Conservation (phyloP, 2,888 invertebrate species). For the Hyposoter didymator region DNA sequence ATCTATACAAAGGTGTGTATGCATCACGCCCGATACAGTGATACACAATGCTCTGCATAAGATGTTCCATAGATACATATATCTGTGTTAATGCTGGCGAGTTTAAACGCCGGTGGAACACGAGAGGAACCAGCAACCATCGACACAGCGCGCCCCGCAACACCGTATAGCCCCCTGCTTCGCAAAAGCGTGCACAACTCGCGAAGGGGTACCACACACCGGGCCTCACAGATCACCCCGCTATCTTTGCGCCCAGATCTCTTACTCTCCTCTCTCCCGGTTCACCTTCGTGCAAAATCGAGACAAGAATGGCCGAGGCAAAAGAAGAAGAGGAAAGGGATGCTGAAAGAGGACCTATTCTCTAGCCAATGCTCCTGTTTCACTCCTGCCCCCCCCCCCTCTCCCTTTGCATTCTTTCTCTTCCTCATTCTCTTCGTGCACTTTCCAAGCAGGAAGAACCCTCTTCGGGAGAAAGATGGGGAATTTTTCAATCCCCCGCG, state of each 20-base stretch:
- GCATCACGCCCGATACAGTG: not conserved
- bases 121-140: constrained; percentile 52
- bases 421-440: constrained; percentile 56
- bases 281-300: constrained; percentile 59
- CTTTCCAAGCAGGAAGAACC: constrained; percentile 37
- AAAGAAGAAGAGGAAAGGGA: constrained; percentile 28
- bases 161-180: constrained; percentile 65
- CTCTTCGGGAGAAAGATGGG: not conserved
- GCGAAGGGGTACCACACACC: constrained; percentile 83
- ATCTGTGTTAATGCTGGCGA: constrained; percentile 38
- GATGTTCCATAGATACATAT: constrained; percentile 23
- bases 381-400: constrained; percentile 62
- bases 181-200: constrained; percentile 79
- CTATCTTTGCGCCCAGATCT: constrained; percentile 82
- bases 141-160: constrained; percentile 17
- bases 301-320: constrained; percentile 21
- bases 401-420: constrained; percentile 55
- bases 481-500: constrained; percentile 20
- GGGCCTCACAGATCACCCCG: constrained; percentile 84
- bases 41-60: constrained; percentile 29
- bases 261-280: constrained; percentile 71
- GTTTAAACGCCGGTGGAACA: constrained; percentile 53
- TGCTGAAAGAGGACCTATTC: constrained; percentile 58
- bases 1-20: constrained; percentile 23
- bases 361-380: constrained; percentile 57